Evolutionary conservation across 2,797 vertebrate species (phyloP).

Genomic region (Myripristis murdjan): DNA sequence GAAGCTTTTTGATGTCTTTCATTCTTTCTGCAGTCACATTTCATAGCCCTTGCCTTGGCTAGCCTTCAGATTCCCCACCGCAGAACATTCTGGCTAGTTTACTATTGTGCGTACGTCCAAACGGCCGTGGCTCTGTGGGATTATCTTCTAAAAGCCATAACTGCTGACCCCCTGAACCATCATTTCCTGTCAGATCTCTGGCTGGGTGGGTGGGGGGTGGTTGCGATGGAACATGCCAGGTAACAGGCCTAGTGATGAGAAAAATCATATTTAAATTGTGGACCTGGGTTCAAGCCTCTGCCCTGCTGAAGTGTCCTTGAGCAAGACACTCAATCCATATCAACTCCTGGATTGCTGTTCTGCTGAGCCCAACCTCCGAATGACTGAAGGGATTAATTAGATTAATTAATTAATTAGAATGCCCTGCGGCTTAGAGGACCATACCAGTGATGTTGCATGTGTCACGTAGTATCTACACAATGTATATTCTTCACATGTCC

Average conservation of each 20-base stretch:
- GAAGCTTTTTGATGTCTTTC: conserved; percentile 58
- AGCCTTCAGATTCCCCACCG: conserved; percentile 33
- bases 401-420: too few species aligned
- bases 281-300: not conserved
- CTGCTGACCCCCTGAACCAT: conserved; percentile 22
- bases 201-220: not conserved
- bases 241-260: too few species aligned
- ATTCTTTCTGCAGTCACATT: conserved; percentile 34
- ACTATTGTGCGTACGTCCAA: conserved; percentile 8
- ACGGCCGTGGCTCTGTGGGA: conserved; percentile 2
- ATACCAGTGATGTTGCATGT: too few species aligned
- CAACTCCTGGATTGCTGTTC: not conserved
- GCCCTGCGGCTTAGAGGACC: too few species aligned
- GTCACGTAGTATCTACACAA: too few species aligned
- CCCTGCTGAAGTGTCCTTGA: not conserved
- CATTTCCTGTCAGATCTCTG: conserved; percentile 27
- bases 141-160: conserved; percentile 29
- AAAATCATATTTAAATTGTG: too few species aligned
- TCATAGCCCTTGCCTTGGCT: conserved; percentile 28
- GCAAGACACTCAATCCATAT: not conserved
- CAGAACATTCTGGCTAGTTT: conserved; percentile 22
- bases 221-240: not conserved
- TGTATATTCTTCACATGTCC: too few species aligned
- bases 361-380: not conserved
- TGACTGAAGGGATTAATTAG: too few species aligned